Evolutionary conservation across 2,113 vertebrate genomes (phyloP), one percentile per base, ranked within the genome.

Genomic region (Amazona guildingii): DNA sequence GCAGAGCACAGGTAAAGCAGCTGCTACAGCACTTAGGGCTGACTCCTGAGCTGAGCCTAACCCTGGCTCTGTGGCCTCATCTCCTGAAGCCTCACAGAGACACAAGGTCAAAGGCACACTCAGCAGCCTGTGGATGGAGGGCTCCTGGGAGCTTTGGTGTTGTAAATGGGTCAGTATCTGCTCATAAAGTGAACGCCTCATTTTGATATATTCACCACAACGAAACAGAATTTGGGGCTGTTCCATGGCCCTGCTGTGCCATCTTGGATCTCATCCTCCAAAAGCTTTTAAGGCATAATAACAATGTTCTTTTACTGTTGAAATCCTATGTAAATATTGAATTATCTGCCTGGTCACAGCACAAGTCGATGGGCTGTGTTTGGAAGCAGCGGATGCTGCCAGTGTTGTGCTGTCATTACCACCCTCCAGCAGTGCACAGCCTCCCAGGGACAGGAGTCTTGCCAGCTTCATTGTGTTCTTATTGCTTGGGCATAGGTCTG

Each of bases 211-310:
- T 78, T n/a, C 59, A 20, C 52, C n/a, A 13, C n/a, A 37, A 67
- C 62, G 70, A 27, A 72, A 43, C 2, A 55, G 72, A 33, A 35
- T 24, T 44, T 94, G 83, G 72, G 78, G 35, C 77, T 62, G 31
- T 66, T 62, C 92, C 77, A 83, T 4, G 46, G 66, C 59, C 70
- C 64, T 83, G 59, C 83, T 78, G 66, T 72, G 88, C 77, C 83
- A 78, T 67, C 88, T 83, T 74, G 54, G 83, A 91, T 83, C 83
- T 79, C 37, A 63, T 78, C 54, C 79, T 35, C 83, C 28, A 12
- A 79, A 90, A 91, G 88, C 92, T 94, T 94, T 83, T 73, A 68
- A 78, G 79, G 35, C 73, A 49, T 46, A 78, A 69, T 59, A 59
- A 59, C 78, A 68, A 55, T 37, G 48, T 83, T 35, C 78, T 88